Evolutionary conservation across 2,888 invertebrate genomes (phyloP), one percentile per base, ranked within the genome.

Genomic region (Chouioia cunea): DNA sequence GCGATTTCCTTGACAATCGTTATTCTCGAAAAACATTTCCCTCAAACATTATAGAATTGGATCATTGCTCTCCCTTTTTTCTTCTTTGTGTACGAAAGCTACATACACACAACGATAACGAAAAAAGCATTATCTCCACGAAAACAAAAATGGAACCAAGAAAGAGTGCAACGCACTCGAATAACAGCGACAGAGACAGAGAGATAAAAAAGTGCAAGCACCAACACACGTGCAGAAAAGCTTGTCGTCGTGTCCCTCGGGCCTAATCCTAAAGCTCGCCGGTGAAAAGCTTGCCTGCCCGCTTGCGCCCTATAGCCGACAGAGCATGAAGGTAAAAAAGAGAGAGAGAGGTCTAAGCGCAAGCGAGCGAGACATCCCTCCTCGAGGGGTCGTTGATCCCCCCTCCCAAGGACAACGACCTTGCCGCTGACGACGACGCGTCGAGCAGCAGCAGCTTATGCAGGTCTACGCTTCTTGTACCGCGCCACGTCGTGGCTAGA

Each of bases 321-420:
- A 12, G 44, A 27, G 27, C 27, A 44, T 18, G 50, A 4, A 43
- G 44, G 18, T 23, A 14, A 15, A 50, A 50, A 46, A 2, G 23
- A 22, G 16, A 23, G 46, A 47, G 54, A 14, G 54, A 36, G 47
- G 46, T 10, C 44, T 18, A 14, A 44, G 52, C 27, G 16, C 8
- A 22, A 22, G 44, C 44, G 22, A 27, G 44, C 60, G 72, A 73
- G 66, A 71, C 73, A 73, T 74, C 74, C 77, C 80, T 79, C 80
- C 81, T 82, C 81, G 81, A 82, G 81, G 84, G 85, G 83, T 85
- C 85, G 84, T 85, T 85, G 85, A 85, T 84, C 85, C 83, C 83
- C 62, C 68, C 69, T 1, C 18, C 84, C 84, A 85, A 85, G 85
- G 85, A 85, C 85, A 85, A 84, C 83, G 85, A 85, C 85, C 85